A percentile compares a stretch with the other conserved stretches of the same genome.
phyloP scores from a whole-genome alignment of 2,113 vertebrate species.

The Apodemus speciosus region DNA sequence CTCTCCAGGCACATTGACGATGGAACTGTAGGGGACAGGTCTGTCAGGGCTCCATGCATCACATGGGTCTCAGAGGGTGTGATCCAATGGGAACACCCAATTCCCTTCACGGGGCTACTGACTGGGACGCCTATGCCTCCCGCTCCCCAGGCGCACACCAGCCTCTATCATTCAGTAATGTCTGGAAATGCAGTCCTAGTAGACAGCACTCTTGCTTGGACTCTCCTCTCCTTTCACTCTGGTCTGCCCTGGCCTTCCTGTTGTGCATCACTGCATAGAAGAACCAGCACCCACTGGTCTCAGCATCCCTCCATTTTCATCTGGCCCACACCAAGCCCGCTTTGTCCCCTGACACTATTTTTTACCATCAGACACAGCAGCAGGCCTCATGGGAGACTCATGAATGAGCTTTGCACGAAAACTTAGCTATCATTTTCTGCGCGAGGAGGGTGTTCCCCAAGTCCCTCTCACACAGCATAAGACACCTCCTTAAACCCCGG shows the following conservation, averaged over 20 bases:
- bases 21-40: conserved; percentile 87
- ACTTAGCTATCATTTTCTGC: neutral
- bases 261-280: neutral
- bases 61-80: neutral
- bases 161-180: neutral
- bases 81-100: fast-evolving
- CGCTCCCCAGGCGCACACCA: fast-evolving
- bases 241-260: neutral
- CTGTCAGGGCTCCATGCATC: neutral
- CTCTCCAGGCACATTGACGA: conserved; percentile 98
- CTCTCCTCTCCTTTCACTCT: neutral
- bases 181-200: neutral
- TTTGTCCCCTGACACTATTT: neutral
- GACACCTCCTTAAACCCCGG: neutral
- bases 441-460: neutral
- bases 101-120: neutral
- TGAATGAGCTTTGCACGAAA: neutral
- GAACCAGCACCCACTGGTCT: neutral
- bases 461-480: neutral
- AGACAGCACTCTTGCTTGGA: neutral
- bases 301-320: neutral
- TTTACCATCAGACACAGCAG: neutral
- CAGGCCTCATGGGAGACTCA: neutral
- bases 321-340: neutral
- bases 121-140: too few relatives aligned